Evolutionary conservation across 2,797 vertebrate species (phyloP), one percentile per base, ranked within the genome.

Genomic region (Peromyscus eremicus): DNA sequence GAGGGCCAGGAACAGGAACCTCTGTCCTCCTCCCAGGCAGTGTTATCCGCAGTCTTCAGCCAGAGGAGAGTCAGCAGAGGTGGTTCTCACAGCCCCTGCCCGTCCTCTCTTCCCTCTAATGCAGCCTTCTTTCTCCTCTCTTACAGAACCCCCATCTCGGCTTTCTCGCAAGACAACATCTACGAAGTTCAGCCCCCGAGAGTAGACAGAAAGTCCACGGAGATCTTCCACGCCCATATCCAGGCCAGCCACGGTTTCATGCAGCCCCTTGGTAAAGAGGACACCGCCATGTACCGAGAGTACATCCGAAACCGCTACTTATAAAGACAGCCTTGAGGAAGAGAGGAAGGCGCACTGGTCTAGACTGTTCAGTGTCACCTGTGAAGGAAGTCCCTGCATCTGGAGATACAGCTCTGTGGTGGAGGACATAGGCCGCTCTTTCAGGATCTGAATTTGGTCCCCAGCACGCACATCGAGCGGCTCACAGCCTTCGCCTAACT

Each of bases 221-320:
- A 99, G 46, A 98, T 99, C 98, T 99, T 99, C 87, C 98, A 99
- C 77, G 98, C 99, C 5, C 99, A 99, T 81, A 99, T 99, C 97
- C 98, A 99, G 97, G 99, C 98, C 27, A 98, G 99, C 75, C 98
- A 97, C 90, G 99, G 99, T 64, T 98, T 99, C 96, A 99, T 99
- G 98, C 99, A 99, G 97, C 97, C 98, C 2, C 98, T 99, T 43
- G 99, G 99, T 95, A 98, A 99, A 96, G 99, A 99, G 6, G 99
- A 99, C 96, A 98, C 99, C 87, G 90, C 99, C 81, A 98, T 99
- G 98, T 99, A 99, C 98, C 98, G 99, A 95, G 99, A 99, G 77
- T 99, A 99, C 94, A 98, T 99, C 97, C 97, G 98, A 90, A 99
- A 99, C 96, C 98, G 99, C 97, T 99, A 99, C 92, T 96, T 99